These are phyloP conservation scores for Hippocampus guttulatus DNA, from an alignment of 2,113 vertebrate genomes.

Conservation along the genomic window DNA sequence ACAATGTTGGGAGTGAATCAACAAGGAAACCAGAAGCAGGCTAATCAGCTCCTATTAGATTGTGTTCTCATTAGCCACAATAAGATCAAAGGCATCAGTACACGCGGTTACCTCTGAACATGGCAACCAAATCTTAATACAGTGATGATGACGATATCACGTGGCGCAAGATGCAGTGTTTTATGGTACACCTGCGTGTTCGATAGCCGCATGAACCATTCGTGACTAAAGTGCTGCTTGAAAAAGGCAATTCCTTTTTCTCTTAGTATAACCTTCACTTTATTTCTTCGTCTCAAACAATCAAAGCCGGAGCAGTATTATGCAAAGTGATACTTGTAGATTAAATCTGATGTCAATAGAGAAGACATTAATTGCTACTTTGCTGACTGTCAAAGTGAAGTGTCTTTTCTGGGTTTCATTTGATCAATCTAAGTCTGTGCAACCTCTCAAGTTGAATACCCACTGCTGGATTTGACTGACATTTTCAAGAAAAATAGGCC, in stretches of 20 bases:
- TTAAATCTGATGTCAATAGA: constrained; percentile 11
- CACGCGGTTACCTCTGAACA: constrained; percentile 30
- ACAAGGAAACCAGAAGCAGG: constrained; percentile 43
- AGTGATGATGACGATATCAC: not conserved
- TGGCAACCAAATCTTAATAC: constrained; percentile 7
- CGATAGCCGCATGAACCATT: not conserved
- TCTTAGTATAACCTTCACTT: not conserved
- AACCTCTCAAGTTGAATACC: not conserved
- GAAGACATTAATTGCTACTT: not conserved
- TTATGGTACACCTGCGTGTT: not conserved
- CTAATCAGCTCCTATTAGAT: constrained; percentile 63
- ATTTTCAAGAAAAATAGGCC: no score
- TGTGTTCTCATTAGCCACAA: constrained; percentile 53
- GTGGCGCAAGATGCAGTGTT: not conserved
- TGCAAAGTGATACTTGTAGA: constrained; percentile 17
- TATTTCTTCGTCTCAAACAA: constrained; percentile 19
- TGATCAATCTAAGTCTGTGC: not conserved
- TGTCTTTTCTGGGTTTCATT: not conserved
- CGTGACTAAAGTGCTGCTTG: not conserved
- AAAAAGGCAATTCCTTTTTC: constrained; percentile 4
- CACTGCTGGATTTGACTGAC: not conserved
- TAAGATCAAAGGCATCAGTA: constrained; percentile 55
- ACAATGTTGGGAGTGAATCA: constrained; percentile 34
- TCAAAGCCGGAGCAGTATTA: constrained; percentile 23
- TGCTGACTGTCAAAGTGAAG: constrained; percentile 16